A percentile compares a stretch with the other conserved stretches of the same genome.
These are phyloP conservation scores for Aquatica leii DNA, from an alignment of 2,888 invertebrate species.

Conservation along the genomic window DNA sequence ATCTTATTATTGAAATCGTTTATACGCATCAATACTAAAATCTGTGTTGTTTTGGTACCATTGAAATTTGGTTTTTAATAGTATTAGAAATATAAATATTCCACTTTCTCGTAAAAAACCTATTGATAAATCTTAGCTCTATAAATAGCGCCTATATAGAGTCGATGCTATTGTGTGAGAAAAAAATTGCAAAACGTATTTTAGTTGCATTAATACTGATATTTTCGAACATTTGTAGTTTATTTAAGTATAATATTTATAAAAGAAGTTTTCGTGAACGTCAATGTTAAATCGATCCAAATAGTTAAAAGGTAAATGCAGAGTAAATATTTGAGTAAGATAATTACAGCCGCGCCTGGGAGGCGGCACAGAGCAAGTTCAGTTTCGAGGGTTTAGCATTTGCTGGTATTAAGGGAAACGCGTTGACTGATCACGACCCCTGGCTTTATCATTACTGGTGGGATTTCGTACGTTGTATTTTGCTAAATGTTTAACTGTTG, in stretches of 20 bases:
- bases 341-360: constrained; percentile 60
- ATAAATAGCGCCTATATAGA: too few species aligned
- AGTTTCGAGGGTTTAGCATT: constrained; percentile 44
- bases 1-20: too few species aligned
- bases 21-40: too few species aligned
- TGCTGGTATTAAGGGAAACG: constrained; percentile 36
- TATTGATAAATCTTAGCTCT: too few species aligned
- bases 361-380: constrained; percentile 51
- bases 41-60: too few species aligned
- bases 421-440: constrained; percentile 37
- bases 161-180: too few species aligned
- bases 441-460: constrained; percentile 11
- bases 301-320: constrained; percentile 61
- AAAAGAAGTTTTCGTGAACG: constrained; percentile 15
- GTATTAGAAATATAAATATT: too few species aligned
- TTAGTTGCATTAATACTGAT: too few species aligned
- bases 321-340: constrained; percentile 59
- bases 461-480: background rate
- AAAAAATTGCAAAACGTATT: too few species aligned
- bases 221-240: too few species aligned
- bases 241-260: constrained; percentile 21
- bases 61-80: too few species aligned
- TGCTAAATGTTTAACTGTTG: background rate
- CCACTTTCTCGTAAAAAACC: too few species aligned
- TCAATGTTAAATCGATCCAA: constrained; percentile 43